Evolutionary conservation across 2,797 vertebrate species (phyloP).

Genomic region (Peromyscus melanophrys): DNA sequence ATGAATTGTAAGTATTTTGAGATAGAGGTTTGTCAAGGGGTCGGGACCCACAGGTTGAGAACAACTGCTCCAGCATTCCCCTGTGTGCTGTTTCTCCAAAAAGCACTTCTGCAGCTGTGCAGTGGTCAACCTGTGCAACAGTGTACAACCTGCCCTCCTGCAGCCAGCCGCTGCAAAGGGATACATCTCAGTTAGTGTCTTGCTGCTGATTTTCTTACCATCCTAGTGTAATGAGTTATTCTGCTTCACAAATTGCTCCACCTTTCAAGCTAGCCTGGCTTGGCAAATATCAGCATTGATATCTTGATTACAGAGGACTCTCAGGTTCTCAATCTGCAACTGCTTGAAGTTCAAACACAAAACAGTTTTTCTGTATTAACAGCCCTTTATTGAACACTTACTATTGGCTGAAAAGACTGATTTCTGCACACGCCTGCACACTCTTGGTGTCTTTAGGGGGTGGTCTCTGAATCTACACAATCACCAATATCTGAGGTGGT

Average conservation of each 20-base stretch:
- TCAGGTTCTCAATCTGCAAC: background rate
- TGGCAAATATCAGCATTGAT: background rate
- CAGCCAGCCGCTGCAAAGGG: background rate
- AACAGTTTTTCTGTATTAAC: background rate
- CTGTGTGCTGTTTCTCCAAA: background rate
- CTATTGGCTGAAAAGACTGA: background rate
- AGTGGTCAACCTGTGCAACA: background rate
- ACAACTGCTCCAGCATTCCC: background rate
- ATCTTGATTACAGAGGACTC: conserved; percentile 8
- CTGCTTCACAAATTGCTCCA: background rate
- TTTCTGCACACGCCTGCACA: background rate
- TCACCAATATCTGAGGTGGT: background rate
- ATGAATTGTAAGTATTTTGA: background rate
- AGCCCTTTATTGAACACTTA: background rate
- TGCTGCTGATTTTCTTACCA: background rate
- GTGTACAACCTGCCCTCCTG: background rate
- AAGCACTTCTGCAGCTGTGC: background rate
- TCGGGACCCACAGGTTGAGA: background rate
- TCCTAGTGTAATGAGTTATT: background rate
- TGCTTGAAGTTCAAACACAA: background rate
- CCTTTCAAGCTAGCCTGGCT: background rate
- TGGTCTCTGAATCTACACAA: no score
- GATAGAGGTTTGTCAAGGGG: no score
- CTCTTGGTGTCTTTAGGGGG: background rate
- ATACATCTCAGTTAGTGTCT: background rate